Percentiles rank a stretch among this genome's conserved stretches.
phyloP scores from a whole-genome alignment of 2,113 vertebrate genomes.

The Xenopus laevis region DNA sequence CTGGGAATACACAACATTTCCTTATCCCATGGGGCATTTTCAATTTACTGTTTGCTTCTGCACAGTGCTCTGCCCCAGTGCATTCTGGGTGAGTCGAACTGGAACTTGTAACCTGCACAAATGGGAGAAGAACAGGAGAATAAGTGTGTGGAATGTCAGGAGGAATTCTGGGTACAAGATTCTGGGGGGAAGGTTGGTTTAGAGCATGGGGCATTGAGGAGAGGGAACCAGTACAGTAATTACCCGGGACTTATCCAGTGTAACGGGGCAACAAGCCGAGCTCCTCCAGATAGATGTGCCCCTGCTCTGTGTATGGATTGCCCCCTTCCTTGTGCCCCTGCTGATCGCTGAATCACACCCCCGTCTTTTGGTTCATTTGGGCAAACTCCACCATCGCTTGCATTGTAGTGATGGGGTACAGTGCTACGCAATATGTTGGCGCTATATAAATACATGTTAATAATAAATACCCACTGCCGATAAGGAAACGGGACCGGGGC shows the following conservation, averaged over 20 bases:
- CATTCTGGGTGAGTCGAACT: slow-evolving; percentile 65
- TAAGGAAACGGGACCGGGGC: slow-evolving; percentile 59
- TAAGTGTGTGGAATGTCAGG: no score
- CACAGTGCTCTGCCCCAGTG: slow-evolving; percentile 53
- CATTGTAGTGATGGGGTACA: slow-evolving; percentile 61
- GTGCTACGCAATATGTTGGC: no score
- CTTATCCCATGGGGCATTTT: background rate
- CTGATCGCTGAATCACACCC: background rate
- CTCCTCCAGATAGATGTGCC: slow-evolving; percentile 52
- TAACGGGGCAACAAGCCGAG: slow-evolving; percentile 65
- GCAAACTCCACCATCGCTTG: slow-evolving; percentile 63
- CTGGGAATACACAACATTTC: no score
- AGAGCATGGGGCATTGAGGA: no score
- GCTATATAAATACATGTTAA: no score
- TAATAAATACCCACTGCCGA: slow-evolving; percentile 61
- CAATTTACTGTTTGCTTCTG: slow-evolving; percentile 49
- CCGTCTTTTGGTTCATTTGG: slow-evolving; percentile 40
- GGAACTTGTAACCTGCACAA: slow-evolving; percentile 64
- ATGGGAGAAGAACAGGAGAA: no score
- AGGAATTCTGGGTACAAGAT: no score
- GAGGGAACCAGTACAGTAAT: slow-evolving; percentile 2
- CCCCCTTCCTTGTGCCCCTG: slow-evolving; percentile 3
- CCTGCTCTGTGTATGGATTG: slow-evolving; percentile 30
- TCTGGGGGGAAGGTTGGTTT: no score
- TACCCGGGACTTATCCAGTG: slow-evolving; percentile 75